These are phyloP conservation scores for Oostethus manadensis DNA, from an alignment of 2,113 vertebrate genomes.

Conservation along the genomic window DNA sequence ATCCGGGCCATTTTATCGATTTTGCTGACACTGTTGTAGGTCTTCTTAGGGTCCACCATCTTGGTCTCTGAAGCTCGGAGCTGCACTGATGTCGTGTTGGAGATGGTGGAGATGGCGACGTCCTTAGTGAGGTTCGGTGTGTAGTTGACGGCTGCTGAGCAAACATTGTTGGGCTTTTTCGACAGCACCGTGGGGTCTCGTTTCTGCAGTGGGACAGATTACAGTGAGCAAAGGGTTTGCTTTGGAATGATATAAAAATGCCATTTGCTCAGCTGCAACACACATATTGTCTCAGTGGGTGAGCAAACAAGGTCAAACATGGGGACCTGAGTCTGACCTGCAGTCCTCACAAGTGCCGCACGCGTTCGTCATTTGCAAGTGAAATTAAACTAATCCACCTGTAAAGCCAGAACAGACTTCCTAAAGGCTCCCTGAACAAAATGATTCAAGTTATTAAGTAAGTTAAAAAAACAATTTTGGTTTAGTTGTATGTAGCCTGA, in stretches of 20 bases:
- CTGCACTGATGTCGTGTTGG: slow-evolving; percentile 76
- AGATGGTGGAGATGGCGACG: slow-evolving; percentile 79
- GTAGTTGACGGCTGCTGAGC: slow-evolving; percentile 80
- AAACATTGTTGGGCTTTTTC: slow-evolving; percentile 85
- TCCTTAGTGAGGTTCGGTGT: slow-evolving; percentile 90
- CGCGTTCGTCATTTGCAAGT: neutral
- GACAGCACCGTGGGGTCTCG: slow-evolving; percentile 84
- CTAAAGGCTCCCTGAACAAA: too few relatives aligned
- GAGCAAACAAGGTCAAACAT: neutral
- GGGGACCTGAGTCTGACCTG: neutral
- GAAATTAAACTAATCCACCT: too few relatives aligned
- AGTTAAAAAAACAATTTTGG: neutral
- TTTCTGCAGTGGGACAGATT: slow-evolving; percentile 72
- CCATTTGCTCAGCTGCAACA: neutral
- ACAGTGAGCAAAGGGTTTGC: neutral
- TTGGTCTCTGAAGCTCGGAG: slow-evolving; percentile 79
- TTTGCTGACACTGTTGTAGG: slow-evolving; percentile 98
- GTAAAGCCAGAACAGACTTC: neutral
- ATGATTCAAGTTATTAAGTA: neutral
- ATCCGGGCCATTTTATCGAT: slow-evolving; percentile 98
- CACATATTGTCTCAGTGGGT: neutral
- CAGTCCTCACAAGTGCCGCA: slow-evolving; percentile 1
- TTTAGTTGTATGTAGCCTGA: neutral
- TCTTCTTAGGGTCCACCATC: slow-evolving; percentile 87
- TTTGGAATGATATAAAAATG: neutral